Evolutionary conservation across 2,113 vertebrate species (phyloP).

Genomic region (Bufo bufo): DNA sequence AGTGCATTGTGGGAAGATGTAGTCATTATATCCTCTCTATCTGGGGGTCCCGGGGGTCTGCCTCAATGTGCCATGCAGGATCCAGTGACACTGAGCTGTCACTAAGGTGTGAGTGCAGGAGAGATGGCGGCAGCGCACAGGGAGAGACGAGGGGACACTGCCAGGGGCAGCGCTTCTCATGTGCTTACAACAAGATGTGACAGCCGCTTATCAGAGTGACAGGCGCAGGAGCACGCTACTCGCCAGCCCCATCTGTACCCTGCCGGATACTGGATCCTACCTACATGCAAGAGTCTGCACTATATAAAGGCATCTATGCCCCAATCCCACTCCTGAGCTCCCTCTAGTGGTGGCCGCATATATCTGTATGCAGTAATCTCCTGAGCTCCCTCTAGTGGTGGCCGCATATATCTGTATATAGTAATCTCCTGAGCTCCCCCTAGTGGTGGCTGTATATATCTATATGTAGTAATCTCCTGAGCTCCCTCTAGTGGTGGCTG

Average conservation of each 20-base stretch:
- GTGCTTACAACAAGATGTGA: neutral
- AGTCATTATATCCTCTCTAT: too few relatives aligned
- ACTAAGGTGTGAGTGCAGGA: constrained; percentile 1
- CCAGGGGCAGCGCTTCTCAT: neutral
- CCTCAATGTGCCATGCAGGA: neutral
- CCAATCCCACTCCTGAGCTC: neutral
- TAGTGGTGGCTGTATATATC: neutral
- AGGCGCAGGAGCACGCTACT: neutral
- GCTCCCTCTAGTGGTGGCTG: too few relatives aligned
- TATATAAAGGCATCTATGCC: neutral
- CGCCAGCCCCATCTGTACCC: neutral
- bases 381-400: too few relatives aligned
- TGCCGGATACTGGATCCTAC: neutral
- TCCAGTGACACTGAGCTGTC: constrained; percentile 31
- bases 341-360: too few relatives aligned
- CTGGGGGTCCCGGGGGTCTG: neutral
- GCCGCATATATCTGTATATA: too few relatives aligned
- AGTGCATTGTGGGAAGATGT: too few relatives aligned
- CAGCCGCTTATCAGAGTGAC: neutral
- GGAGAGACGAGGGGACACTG: neutral
- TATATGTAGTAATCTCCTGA: neutral
- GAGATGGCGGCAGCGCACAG: neutral
- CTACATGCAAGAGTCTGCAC: neutral
- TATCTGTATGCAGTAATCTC: neutral
- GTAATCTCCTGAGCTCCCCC: neutral